These are phyloP conservation scores for Agelas oroides DNA, from an alignment of 37 sponge, comb jelly and placozoan species.

Conservation along the genomic window DNA sequence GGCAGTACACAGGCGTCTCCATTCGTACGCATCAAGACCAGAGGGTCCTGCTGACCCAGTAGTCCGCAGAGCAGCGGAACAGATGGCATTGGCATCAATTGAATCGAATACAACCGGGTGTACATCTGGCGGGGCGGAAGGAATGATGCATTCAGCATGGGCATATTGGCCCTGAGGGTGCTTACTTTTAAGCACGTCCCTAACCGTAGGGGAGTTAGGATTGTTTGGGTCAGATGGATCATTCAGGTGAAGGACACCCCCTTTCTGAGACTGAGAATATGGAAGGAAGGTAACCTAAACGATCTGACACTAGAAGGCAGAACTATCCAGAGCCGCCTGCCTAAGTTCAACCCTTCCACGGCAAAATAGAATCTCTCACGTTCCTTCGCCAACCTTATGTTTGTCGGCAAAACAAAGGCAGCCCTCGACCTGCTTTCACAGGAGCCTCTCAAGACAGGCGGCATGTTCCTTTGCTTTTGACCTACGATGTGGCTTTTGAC, in stretches of 20 bases:
- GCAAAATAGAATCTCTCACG: too few species aligned
- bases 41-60: conserved; percentile 50
- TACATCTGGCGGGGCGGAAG: not conserved
- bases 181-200: conserved; percentile 25
- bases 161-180: conserved; percentile 23
- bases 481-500: too few species aligned
- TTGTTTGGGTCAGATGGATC: too few species aligned
- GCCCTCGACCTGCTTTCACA: too few species aligned
- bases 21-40: conserved; percentile 31
- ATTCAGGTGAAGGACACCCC: not conserved
- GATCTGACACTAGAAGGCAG: too few species aligned
- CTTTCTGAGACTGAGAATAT: not conserved
- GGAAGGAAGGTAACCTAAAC: not conserved
- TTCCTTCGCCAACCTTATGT: too few species aligned
- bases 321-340: too few species aligned
- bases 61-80: conserved; percentile 12
- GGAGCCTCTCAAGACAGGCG: too few species aligned
- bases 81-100: conserved; percentile 24
- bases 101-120: conserved; percentile 43
- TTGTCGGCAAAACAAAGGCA: too few species aligned
- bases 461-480: too few species aligned
- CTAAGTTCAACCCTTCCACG: too few species aligned
- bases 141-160: not conserved
- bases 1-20: conserved; percentile 48
- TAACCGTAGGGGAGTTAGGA: conserved; percentile 1